phyloP scores from a whole-genome alignment of 2,888 invertebrate genomes.

The Tenthredo notha region DNA sequence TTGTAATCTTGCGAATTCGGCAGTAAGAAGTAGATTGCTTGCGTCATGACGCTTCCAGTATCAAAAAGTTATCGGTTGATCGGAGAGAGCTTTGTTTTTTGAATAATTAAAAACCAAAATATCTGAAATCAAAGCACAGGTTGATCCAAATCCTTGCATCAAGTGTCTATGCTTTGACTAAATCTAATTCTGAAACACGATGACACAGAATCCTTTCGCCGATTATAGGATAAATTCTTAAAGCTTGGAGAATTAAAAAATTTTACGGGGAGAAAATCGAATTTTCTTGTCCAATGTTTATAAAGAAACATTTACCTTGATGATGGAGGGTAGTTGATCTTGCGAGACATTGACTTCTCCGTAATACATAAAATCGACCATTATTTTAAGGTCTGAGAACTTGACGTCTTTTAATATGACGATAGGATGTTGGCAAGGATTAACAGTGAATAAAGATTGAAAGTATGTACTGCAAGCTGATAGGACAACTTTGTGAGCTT shows the following conservation, averaged over 20 bases:
- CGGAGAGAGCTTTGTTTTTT: not conserved
- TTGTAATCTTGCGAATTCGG: not conserved
- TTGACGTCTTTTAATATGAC: constrained; percentile 94
- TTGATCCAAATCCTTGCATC: not conserved
- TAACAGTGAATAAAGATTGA: constrained; percentile 91
- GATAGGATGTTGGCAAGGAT: constrained; percentile 94
- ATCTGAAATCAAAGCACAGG: not conserved
- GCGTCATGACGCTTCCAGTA: not conserved
- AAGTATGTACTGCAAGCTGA: constrained; percentile 97
- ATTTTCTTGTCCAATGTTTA: constrained; percentile 23
- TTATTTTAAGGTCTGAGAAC: constrained; percentile 90
- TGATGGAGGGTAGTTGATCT: constrained; percentile 87
- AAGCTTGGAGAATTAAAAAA: not conserved
- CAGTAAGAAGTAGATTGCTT: not conserved
- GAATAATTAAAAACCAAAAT: not conserved
- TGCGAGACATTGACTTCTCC: constrained; percentile 96
- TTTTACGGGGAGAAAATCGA: not conserved
- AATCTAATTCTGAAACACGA: not conserved
- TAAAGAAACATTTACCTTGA: constrained; percentile 76
- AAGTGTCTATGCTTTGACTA: no score
- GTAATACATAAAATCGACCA: constrained; percentile 96
- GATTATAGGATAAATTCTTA: not conserved
- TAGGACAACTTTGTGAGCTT: constrained; percentile 93
- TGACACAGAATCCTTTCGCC: not conserved
- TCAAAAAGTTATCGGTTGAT: not conserved